Percentiles rank a stretch among this genome's conserved stretches.
These are phyloP conservation scores for Leptopilina syphax DNA, from an alignment of 2,888 invertebrate genomes.

Conservation along the genomic window DNA sequence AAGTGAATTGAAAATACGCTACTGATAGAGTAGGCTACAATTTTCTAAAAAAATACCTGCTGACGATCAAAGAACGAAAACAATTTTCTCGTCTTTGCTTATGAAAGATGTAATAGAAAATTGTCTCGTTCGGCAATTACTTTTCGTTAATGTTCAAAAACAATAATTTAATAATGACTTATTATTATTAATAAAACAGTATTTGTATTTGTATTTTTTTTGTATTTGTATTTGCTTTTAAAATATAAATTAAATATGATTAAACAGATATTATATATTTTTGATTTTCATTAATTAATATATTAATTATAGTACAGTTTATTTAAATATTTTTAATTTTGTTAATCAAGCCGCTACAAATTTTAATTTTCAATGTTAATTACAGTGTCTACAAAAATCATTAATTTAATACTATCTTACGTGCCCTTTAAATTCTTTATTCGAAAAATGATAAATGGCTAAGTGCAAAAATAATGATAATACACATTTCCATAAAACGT, in stretches of 20 bases:
- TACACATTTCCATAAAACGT: slow-evolving; percentile 12
- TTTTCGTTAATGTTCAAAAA: not conserved
- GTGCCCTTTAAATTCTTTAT: slow-evolving; percentile 27
- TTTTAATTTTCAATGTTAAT: not conserved
- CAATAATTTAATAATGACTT: not conserved
- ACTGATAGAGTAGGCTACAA: slow-evolving; percentile 4
- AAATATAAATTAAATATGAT: too few relatives aligned
- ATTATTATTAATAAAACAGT: not conserved
- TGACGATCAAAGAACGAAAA: too few relatives aligned
- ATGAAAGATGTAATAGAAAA: not conserved
- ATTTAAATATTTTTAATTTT: too few relatives aligned
- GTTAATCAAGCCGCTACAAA: not conserved
- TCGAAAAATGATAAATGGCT: slow-evolving; percentile 13
- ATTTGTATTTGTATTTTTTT: too few relatives aligned
- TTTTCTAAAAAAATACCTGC: not conserved
- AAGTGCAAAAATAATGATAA: slow-evolving; percentile 21
- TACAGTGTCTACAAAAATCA: not conserved
- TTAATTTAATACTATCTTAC: slow-evolving; percentile 4
- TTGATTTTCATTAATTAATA: too few relatives aligned
- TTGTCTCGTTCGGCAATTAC: not conserved
- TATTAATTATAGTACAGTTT: too few relatives aligned
- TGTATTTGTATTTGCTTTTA: too few relatives aligned
- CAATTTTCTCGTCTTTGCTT: not conserved
- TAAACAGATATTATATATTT: too few relatives aligned
- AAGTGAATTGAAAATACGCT: slow-evolving; percentile 20